Conservation (phyloP, 2,113 vertebrate genomes). For the Protobothrops flavoviridis region DNA sequence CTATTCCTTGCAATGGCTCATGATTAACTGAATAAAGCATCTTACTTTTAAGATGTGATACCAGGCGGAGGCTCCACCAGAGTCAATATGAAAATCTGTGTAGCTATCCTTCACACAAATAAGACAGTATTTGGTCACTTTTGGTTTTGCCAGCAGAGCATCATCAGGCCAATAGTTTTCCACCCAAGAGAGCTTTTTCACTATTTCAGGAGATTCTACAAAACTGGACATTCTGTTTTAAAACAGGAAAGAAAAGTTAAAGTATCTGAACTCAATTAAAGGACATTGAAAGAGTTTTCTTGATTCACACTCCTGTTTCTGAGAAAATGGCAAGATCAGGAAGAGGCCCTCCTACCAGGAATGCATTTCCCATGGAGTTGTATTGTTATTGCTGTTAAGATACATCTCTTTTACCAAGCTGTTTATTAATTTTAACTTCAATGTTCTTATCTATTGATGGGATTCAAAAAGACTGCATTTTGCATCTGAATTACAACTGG, state of each 20-base stretch:
- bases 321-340: neutral
- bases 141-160: conserved; percentile 91
- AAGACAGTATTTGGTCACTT: conserved; percentile 97
- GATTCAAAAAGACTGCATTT: neutral
- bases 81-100: conserved; percentile 97
- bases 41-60: conserved; percentile 94
- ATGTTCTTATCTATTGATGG: neutral
- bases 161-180: conserved; percentile 97
- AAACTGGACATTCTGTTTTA: conserved; percentile 89
- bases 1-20: neutral
- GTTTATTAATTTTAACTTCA: neutral
- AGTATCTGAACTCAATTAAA: neutral
- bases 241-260: conserved; percentile 24
- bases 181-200: conserved; percentile 93
- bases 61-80: conserved; percentile 92
- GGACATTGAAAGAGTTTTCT: accelerated
- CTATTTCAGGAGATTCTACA: conserved; percentile 93
- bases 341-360: neutral
- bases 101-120: conserved; percentile 99
- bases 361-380: neutral
- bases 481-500: neutral
- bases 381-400: neutral
- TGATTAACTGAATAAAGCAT: neutral
- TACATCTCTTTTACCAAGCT: neutral
- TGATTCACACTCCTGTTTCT: neutral